Evolutionary conservation across 37 sponge, comb jelly and placozoan species (phyloP), one percentile per base, ranked within the genome.

Genomic region (Beroe ovata): DNA sequence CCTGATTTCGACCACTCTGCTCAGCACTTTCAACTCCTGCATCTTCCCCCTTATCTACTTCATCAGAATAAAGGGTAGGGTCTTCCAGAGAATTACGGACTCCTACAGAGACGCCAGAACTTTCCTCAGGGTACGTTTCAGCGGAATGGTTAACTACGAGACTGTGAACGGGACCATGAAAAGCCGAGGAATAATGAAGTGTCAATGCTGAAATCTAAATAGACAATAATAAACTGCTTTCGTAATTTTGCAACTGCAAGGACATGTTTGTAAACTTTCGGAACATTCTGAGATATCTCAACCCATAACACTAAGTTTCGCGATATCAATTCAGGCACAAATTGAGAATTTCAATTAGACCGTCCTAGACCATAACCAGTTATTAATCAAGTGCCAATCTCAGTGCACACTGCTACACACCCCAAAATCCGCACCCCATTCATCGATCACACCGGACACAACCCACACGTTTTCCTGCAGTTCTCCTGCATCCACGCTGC

Each of bases 11-110:
- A 77, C 84, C 22, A 77, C 42, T 3, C 22, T 77, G 4, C 84
- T 77, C 47, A 77, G 84, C 28, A 77, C 84, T 25, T 77, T 77
- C 84, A 77, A 77, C 47, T 77, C 84, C 84, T 25, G 29, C 84
- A 42, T 42, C 42, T 77, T 77, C 47, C 84, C 84, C 6, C 54
- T 77, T 21, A 77, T 77, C 42, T 77, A 77, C 84, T 77, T 77
- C 54, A 35, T 77, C 22, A 77, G 84, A 26, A 42, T 77, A 1
- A 77, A 77, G 28, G 84, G 84, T 25, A 39, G 84, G 47, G 34
- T 66, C 32, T 66, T 32, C 32, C 36, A 30, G 4, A 66, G 69
- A 33, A 18, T 66, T 8, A 34, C 16, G 69, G 69, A 66, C 19
- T 34, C 69, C 34, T 14, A 29, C 36, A 29, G 34, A 37, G 69